These are phyloP conservation scores for Pontoporia blainvillei DNA, from an alignment of 2,113 vertebrate species.

Conservation along the genomic window DNA sequence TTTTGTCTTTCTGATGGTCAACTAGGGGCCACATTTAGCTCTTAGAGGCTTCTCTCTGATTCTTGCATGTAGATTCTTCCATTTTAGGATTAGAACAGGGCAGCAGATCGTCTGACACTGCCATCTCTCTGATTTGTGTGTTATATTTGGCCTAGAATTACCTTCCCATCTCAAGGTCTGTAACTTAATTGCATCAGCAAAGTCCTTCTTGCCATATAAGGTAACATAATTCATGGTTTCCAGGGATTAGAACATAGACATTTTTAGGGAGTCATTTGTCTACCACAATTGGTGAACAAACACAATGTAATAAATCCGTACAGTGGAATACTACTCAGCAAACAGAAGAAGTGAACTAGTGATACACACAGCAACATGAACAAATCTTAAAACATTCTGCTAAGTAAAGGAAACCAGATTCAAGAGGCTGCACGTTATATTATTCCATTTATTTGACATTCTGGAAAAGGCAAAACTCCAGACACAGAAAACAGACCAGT, in stretches of 20 bases:
- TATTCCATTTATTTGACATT: neutral
- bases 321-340: neutral
- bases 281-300: neutral
- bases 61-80: neutral
- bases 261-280: neutral
- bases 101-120: neutral
- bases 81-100: neutral
- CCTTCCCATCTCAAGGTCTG: neutral
- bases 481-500: neutral
- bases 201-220: neutral
- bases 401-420: neutral
- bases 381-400: neutral
- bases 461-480: neutral
- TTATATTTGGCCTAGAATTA: neutral
- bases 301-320: neutral
- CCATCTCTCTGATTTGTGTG: neutral
- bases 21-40: neutral
- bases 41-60: neutral
- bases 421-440: neutral
- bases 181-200: neutral
- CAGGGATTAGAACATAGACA: neutral
- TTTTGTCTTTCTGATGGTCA: neutral
- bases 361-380: neutral
- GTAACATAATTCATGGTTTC: neutral
- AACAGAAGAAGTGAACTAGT: neutral